Percentiles rank a stretch among this genome's conserved stretches.
phyloP scores from a whole-genome alignment of 2,888 invertebrate species.

The Operophtera brumata region DNA sequence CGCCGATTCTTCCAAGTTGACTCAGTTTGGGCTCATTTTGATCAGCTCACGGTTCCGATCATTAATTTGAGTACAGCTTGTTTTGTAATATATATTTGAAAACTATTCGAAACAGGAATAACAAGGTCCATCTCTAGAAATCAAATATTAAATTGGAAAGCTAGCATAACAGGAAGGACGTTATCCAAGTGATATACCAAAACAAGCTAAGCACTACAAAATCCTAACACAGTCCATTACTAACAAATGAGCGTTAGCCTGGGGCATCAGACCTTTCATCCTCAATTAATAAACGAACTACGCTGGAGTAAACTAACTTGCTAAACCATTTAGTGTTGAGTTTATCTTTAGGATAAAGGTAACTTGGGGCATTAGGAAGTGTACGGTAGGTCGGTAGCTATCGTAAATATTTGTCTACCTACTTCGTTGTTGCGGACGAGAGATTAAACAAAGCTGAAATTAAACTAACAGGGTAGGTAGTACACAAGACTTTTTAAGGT shows the following conservation, averaged over 20 bases:
- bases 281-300: constrained; percentile 44
- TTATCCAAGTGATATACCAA: not conserved
- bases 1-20: no score
- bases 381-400: constrained; percentile 13
- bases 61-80: no score
- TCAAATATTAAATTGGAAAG: not conserved
- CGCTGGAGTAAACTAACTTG: constrained; percentile 32
- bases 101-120: no score
- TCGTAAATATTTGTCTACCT: constrained; percentile 17
- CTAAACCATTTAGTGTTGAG: constrained; percentile 40
- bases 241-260: constrained; percentile 11
- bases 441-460: not conserved
- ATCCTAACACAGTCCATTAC: not conserved
- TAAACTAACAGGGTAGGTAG: not conserved
- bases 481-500: no score
- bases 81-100: no score
- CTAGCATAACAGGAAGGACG: not conserved
- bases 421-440: constrained; percentile 1
- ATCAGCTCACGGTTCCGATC: no score
- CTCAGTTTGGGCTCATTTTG: no score
- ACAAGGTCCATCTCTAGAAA: no score
- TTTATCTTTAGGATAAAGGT: constrained; percentile 42
- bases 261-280: constrained; percentile 36
- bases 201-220: not conserved
- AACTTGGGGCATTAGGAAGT: constrained; percentile 34